Evolutionary conservation across 1,140 invertebrate genomes (phyloP), one percentile per base, ranked within the genome.

Genomic region (Drosophila sucinea): DNA sequence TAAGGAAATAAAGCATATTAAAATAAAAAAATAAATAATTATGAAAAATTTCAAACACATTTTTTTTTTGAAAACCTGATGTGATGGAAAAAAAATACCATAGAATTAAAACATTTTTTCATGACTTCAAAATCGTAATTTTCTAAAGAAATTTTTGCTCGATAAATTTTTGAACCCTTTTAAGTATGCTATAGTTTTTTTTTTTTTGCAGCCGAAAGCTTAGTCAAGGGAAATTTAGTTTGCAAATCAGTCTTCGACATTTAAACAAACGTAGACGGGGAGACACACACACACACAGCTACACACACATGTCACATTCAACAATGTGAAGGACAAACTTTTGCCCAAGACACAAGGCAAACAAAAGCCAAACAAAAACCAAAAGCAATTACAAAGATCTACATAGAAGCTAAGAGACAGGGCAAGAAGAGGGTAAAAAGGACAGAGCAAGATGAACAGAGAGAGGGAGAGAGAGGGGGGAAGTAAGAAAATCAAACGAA

Each of bases 401-500:
- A 76, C 44, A 60, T 47, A 40, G 17, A 38, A 38, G 29, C 38
- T 47, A 11, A 27, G 33, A 8, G 38, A 23, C 5, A 47, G 38
- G 23, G 40, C 10, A 29, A n/a, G 8, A 38, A 33, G 73, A 32
- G 25, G 27, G 3, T 25, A 47, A 33, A 35, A 35, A 35, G 41
- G 41, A 44, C 41, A 44, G n/a, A 44, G n/a, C 41, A 44, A 44
- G 41, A 44, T 17, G 41, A 44, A 47, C 5, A 47, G 5, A 11
- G 44, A 65, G 54, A 38, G 11, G 10, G 35, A 38, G 35, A 38
- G 10, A 38, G 67, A 32, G 44, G 30, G 27, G n/a, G 60, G 57
- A 72, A 78, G 61, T 57, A 44, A 70, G 70, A 84, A 87, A 89
- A 89, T 89, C 84, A 84, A 87, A 89, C 73, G 80, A 87, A 89